Conservation (phyloP, 2,888 invertebrate genomes). For the Agapostemon virescens region DNA sequence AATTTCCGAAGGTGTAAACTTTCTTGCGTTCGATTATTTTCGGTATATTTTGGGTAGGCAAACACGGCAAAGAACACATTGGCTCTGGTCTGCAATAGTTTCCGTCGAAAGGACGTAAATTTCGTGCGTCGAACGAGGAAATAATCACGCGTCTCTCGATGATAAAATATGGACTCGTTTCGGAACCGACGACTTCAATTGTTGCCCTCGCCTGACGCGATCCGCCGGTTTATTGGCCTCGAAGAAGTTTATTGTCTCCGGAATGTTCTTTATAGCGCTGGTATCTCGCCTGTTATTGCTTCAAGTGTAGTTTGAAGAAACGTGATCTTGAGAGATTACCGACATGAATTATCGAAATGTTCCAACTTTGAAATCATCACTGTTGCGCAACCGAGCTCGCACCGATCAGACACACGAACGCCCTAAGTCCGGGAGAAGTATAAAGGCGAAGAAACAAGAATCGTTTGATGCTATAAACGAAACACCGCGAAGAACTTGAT, state of each 20-base stretch:
- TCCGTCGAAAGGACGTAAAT: slow-evolving; percentile 14
- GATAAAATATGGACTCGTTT: slow-evolving; percentile 22
- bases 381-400: background rate
- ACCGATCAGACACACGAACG: background rate
- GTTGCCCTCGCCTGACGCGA: slow-evolving; percentile 26
- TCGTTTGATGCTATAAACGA: background rate
- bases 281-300: background rate
- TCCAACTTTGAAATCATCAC: slow-evolving; percentile 9
- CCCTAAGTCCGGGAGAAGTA: background rate
- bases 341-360: slow-evolving; percentile 7
- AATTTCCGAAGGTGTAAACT: background rate
- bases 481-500: background rate
- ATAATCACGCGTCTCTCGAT: slow-evolving; percentile 20
- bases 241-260: slow-evolving; percentile 33
- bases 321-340: slow-evolving; percentile 9
- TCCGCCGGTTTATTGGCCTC: slow-evolving; percentile 33
- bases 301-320: background rate
- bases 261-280: background rate
- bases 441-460: background rate
- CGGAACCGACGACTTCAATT: slow-evolving; percentile 16
- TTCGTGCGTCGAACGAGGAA: background rate
- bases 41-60: background rate
- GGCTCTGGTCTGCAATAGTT: background rate
- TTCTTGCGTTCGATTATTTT: background rate
- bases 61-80: background rate